These are phyloP conservation scores for Metalampra italica DNA, from an alignment of 2,888 invertebrate genomes.

Conservation along the genomic window DNA sequence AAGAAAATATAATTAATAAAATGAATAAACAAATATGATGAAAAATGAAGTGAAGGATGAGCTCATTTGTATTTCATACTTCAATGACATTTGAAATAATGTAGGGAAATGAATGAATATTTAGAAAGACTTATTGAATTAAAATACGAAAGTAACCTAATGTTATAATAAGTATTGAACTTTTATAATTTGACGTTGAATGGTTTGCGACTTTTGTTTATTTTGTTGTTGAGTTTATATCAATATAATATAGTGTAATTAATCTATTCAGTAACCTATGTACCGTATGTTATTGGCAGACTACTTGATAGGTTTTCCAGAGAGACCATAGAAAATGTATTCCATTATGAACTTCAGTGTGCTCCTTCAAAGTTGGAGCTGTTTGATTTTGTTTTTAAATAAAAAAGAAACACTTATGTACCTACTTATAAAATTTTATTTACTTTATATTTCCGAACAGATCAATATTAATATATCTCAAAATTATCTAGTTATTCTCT, in stretches of 20 bases:
- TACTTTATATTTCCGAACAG: too few species aligned
- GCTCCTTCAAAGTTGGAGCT: too few species aligned
- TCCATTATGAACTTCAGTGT: too few species aligned
- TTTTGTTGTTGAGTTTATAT: conserved; percentile 27
- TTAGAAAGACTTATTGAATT: conserved; percentile 79
- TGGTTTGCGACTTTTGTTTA: conserved; percentile 33
- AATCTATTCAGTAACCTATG: conserved; percentile 21
- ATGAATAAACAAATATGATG: conserved; percentile 76
- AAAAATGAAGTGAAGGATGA: conserved; percentile 67
- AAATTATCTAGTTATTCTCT: too few species aligned
- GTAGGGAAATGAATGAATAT: conserved; percentile 76
- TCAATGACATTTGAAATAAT: conserved; percentile 74
- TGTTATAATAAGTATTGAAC: conserved; percentile 69
- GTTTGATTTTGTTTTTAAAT: too few species aligned
- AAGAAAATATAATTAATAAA: conserved; percentile 79
- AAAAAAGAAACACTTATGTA: too few species aligned
- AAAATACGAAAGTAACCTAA: conserved; percentile 75
- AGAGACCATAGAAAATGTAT: too few species aligned
- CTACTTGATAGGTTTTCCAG: conserved; percentile 17
- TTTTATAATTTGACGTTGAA: conserved; percentile 53
- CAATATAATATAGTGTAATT: conserved; percentile 24
- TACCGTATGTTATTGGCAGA: conserved; percentile 22
- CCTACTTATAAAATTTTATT: too few species aligned
- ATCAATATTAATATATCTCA: too few species aligned
- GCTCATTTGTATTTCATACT: conserved; percentile 76